Evolutionary conservation across 2,888 invertebrate genomes (phyloP).

Genomic region (Hylaea fasciaria): DNA sequence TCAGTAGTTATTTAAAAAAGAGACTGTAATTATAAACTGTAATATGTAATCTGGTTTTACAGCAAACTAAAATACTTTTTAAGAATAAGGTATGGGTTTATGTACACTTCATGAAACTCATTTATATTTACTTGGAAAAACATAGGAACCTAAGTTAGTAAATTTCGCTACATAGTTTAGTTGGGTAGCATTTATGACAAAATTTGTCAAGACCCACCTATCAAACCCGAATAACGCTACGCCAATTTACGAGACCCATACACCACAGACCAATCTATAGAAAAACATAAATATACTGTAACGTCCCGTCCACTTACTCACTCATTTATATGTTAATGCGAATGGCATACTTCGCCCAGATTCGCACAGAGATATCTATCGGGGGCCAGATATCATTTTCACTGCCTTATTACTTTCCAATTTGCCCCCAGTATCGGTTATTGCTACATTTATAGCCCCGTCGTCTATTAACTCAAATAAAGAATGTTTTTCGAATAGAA

Average conservation of each 20-base stretch:
- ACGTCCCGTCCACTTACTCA: constrained; percentile 78
- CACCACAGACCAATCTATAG: constrained; percentile 60
- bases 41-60: too few relatives aligned
- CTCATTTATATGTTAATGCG: constrained; percentile 84
- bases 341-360: constrained; percentile 75
- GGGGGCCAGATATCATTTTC: constrained; percentile 82
- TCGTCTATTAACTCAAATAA: constrained; percentile 52
- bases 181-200: too few relatives aligned
- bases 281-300: constrained; percentile 67
- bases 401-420: constrained; percentile 85
- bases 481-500: constrained; percentile 47
- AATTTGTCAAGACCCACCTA: constrained; percentile 35
- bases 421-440: constrained; percentile 82
- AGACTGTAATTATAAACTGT: too few relatives aligned
- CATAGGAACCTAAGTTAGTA: too few relatives aligned
- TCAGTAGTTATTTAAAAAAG: too few relatives aligned
- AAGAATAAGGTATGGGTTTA: too few relatives aligned
- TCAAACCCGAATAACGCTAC: constrained; percentile 50
- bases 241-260: constrained; percentile 63
- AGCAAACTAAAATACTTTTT: too few relatives aligned
- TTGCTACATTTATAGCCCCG: constrained; percentile 74
- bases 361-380: constrained; percentile 79
- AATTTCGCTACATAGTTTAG: too few relatives aligned
- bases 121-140: too few relatives aligned
- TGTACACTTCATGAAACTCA: too few relatives aligned